phyloP scores from a whole-genome alignment of 2,113 vertebrate species.

The Solea solea region DNA sequence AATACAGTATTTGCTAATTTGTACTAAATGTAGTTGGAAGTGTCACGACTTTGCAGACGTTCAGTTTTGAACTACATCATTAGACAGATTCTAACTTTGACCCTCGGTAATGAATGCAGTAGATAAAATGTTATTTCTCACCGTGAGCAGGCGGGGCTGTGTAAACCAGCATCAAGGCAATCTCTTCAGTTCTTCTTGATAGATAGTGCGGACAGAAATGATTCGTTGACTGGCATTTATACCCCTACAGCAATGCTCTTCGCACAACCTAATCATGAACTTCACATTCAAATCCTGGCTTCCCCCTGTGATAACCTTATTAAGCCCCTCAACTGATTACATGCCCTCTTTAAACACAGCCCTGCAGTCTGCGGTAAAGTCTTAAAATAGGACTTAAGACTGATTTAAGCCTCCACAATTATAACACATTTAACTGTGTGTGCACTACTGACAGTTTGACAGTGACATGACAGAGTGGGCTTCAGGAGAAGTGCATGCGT shows the following conservation, averaged over 20 bases:
- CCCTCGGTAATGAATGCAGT: background rate
- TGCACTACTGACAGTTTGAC: slow-evolving; percentile 17
- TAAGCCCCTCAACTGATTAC: background rate
- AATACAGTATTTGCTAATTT: too few species aligned
- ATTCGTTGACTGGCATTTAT: background rate
- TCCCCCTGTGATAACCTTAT: slow-evolving; percentile 17
- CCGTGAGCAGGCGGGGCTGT: background rate
- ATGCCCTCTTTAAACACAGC: slow-evolving; percentile 12
- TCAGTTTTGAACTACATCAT: background rate
- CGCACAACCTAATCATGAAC: background rate
- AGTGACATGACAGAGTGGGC: too few species aligned
- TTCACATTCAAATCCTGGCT: slow-evolving; percentile 13
- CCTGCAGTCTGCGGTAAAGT: slow-evolving; percentile 5
- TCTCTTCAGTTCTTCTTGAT: background rate
- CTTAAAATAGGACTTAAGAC: slow-evolving; percentile 7
- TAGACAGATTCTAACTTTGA: background rate
- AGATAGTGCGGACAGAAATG: background rate
- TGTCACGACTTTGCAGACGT: background rate
- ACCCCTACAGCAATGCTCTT: slow-evolving; percentile 3
- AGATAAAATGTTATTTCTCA: background rate
- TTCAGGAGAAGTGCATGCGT: too few species aligned
- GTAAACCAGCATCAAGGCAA: background rate
- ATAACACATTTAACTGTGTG: slow-evolving; percentile 5
- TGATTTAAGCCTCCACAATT: slow-evolving; percentile 17
- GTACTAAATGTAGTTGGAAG: background rate